Conservation (phyloP, 2,888 invertebrate species). For the Andrena haemorrhoa region DNA sequence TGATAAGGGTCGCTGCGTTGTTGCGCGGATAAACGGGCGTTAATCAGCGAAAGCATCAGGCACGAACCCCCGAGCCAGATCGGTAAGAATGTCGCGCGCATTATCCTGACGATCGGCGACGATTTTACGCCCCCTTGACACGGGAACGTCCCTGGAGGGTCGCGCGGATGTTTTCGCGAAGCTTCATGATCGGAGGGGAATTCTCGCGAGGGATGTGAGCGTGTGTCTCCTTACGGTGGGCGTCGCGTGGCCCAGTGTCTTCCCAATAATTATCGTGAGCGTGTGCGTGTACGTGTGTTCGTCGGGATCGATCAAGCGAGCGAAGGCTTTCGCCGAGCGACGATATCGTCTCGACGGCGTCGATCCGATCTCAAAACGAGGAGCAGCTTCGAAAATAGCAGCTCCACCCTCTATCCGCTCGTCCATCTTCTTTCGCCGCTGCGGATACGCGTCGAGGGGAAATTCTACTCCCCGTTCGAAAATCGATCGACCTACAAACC, state of each 20-base stretch:
- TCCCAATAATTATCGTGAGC: background rate
- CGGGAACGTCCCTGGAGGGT: slow-evolving; percentile 1
- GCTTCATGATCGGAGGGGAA: too few species aligned
- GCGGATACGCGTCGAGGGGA: background rate
- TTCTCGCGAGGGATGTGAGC: too few species aligned
- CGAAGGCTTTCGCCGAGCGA: background rate
- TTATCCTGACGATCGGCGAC: slow-evolving; percentile 17
- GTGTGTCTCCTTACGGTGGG: background rate
- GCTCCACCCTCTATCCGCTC: too few species aligned
- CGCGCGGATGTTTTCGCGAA: too few species aligned
- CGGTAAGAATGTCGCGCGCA: slow-evolving; percentile 26
- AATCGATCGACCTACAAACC: slow-evolving; percentile 50
- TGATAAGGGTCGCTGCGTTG: slow-evolving; percentile 24
- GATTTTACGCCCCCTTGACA: slow-evolving; percentile 16
- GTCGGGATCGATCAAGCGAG: slow-evolving; percentile 25
- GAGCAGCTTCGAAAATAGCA: background rate
- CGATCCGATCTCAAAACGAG: background rate
- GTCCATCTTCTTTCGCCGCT: background rate
- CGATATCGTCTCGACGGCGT: background rate
- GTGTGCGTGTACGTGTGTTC: background rate
- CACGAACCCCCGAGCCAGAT: slow-evolving; percentile 31
- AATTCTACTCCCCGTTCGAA: background rate
- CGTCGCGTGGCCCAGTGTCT: slow-evolving; percentile 5
- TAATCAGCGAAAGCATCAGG: slow-evolving; percentile 48
- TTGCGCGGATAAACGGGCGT: slow-evolving; percentile 8